Evolutionary conservation across 2,797 vertebrate species (phyloP).

Genomic region (Brachyalestes nurse): DNA sequence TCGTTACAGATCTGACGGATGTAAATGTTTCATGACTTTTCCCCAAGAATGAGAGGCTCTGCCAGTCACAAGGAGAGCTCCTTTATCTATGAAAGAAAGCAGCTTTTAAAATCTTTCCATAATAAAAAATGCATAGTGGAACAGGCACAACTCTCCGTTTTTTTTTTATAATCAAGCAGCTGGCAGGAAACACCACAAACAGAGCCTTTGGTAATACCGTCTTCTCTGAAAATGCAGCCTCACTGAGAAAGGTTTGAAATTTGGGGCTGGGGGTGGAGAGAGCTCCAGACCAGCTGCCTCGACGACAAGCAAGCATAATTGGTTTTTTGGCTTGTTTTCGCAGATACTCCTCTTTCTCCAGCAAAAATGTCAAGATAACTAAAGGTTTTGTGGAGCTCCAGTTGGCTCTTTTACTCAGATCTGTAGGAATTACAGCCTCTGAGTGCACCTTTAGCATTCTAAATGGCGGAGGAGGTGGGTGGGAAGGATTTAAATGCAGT

Average conservation of each 20-base stretch:
- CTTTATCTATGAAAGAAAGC: not conserved
- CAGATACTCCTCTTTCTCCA: constrained; percentile 19
- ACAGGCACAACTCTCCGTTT: not conserved
- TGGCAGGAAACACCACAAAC: not conserved
- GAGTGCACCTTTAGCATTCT: constrained; percentile 30
- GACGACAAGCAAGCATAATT: constrained; percentile 11
- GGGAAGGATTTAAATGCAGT: constrained; percentile 17
- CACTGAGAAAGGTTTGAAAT: not conserved
- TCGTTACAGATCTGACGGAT: not conserved
- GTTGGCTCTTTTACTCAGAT: constrained; percentile 27
- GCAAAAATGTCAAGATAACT: constrained; percentile 44
- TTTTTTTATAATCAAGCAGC: constrained; percentile 6
- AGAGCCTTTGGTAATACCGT: not conserved
- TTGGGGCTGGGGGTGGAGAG: not conserved
- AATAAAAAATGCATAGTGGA: constrained; percentile 19
- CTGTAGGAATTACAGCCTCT: constrained; percentile 18
- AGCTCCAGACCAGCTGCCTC: not conserved
- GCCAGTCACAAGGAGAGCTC: not conserved
- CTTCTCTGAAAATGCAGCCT: not conserved
- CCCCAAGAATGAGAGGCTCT: not conserved
- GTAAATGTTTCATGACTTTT: constrained; percentile 7
- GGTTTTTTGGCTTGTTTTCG: constrained; percentile 13
- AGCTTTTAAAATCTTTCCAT: constrained; percentile 12
- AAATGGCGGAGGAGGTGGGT: constrained; percentile 33
- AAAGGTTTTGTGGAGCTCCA: constrained; percentile 21